phyloP scores from a whole-genome alignment of 2,888 invertebrate genomes.

The Phanerotoma sp. region DNA sequence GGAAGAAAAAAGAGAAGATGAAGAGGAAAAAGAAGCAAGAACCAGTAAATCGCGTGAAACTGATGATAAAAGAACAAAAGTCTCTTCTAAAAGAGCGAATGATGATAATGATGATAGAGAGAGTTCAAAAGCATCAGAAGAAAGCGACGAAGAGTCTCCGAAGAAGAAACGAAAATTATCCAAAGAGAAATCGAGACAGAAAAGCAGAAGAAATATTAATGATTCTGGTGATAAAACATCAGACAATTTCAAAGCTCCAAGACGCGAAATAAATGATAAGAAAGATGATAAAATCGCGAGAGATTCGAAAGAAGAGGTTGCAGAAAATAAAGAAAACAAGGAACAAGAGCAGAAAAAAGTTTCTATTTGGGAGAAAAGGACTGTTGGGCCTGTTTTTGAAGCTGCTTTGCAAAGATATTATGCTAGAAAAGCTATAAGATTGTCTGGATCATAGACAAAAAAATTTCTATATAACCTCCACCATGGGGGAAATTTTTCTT shows the following conservation, averaged over 20 bases:
- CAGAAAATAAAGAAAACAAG: constrained; percentile 21
- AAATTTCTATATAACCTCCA: no score
- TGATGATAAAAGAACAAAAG: no score
- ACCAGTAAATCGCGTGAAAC: no score
- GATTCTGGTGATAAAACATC: no score
- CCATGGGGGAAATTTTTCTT: no score
- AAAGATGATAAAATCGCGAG: no score
- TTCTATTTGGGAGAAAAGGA: constrained; percentile 82
- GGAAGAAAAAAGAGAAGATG: constrained; percentile 16
- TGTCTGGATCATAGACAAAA: constrained; percentile 32
- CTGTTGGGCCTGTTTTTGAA: constrained; percentile 75
- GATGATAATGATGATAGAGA: constrained; percentile 24
- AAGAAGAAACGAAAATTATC: constrained; percentile 14
- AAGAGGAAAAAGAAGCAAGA: constrained; percentile 9
- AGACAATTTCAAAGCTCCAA: no score
- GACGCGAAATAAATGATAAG: constrained; percentile 17
- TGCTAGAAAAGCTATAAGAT: constrained; percentile 67
- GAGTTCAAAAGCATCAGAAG: constrained; percentile 33
- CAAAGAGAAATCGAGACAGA: constrained; percentile 20
- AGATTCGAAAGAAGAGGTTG: no score
- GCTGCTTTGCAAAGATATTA: constrained; percentile 76
- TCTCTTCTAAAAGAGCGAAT: no score
- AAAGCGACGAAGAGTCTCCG: constrained; percentile 25
- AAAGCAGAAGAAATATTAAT: no score
- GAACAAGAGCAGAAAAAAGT: constrained; percentile 57